Conservation (phyloP, 2,888 invertebrate genomes). For the Coremacera marginata region DNA sequence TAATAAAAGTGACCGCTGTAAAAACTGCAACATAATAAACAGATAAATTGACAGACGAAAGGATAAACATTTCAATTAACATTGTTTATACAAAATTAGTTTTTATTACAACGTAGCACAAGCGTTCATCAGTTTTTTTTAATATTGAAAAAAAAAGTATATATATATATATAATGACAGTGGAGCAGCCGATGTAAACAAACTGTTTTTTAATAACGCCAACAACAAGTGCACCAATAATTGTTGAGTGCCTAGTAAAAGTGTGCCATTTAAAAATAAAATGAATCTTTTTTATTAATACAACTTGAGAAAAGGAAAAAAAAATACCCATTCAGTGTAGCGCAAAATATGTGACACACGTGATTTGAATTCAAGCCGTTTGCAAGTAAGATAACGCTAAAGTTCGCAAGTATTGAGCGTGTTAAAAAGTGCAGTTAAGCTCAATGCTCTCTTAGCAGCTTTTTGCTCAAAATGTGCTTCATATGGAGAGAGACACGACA, state of each 20-base stretch:
- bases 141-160: background rate
- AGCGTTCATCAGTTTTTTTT: background rate
- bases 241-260: background rate
- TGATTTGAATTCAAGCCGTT: conserved; percentile 24
- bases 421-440: background rate
- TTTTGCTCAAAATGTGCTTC: too few species aligned
- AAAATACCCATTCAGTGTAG: background rate
- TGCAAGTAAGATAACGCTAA: background rate
- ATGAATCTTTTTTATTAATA: conserved; percentile 18
- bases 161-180: background rate
- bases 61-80: conserved; percentile 27
- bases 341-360: conserved; percentile 27
- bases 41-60: background rate
- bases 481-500: too few species aligned
- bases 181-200: too few species aligned
- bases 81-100: background rate
- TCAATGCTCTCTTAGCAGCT: background rate
- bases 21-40: background rate
- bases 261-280: background rate
- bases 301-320: conserved; percentile 7
- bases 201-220: background rate
- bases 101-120: background rate
- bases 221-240: background rate
- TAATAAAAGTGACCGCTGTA: too few species aligned
- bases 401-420: background rate